Percentiles rank a stretch among this genome's conserved stretches.
Evolutionary conservation across 1,140 invertebrate genomes (phyloP).

Genomic region (Littorina saxatilis): DNA sequence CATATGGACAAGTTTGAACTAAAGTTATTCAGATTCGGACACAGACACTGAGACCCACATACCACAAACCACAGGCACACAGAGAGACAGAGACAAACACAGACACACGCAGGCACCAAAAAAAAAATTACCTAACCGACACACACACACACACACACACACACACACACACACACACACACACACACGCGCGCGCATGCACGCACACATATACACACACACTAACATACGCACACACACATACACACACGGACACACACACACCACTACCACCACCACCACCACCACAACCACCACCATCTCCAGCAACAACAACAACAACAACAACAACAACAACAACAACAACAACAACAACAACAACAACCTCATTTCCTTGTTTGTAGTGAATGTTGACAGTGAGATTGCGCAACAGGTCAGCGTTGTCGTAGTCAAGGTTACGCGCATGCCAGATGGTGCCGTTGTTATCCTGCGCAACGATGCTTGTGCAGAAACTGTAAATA

Average conservation of each 20-base stretch:
- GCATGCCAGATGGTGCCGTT: slow-evolving; percentile 70
- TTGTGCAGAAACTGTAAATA: slow-evolving; percentile 60
- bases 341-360: neutral
- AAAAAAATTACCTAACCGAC: neutral
- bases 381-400: slow-evolving; percentile 66
- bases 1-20: no score
- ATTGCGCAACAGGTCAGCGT: slow-evolving; percentile 62
- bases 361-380: slow-evolving; percentile 53
- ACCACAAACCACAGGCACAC: slow-evolving; percentile 11
- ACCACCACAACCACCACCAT: neutral
- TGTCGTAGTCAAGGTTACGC: slow-evolving; percentile 69
- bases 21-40: no score
- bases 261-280: no score
- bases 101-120: neutral
- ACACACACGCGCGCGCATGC: no score
- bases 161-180: no score
- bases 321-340: no score
- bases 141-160: no score
- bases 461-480: slow-evolving; percentile 67
- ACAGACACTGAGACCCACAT: no score
- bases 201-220: no score
- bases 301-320: no score
- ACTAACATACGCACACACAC: no score
- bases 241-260: no score
- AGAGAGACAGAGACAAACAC: neutral